Evolutionary conservation across 2,888 invertebrate species (phyloP), one percentile per base, ranked within the genome.

Genomic region (Euclidia mi): DNA sequence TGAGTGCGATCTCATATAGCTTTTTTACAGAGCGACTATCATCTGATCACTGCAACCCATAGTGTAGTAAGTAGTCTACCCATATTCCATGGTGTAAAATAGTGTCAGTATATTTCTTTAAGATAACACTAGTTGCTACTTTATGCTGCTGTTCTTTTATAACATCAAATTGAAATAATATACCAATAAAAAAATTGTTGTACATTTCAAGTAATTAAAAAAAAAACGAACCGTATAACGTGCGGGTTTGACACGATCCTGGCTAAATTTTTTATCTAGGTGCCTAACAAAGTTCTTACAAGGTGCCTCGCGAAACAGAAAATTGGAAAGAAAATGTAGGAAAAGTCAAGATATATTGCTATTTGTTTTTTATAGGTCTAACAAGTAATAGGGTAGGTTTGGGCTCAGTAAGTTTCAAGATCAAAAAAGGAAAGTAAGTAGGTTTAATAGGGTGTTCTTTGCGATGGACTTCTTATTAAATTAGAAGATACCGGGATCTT

Each of bases 271-370:
- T 51, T 43, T 55, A 50, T 44, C 35, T 45, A 25, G 46, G 9
- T 32, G 40, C 41, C 17, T 11, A 37, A 28, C 20, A 41, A 34
- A 53, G 28, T 40, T 60, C 14, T 40, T 9, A 38, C n/a, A 0
- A 53, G 6, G n/a, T 0, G 44, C 25, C 38, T 25, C 41, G 2
- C 29, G n/a, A 12, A 31, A 28, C 38, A 38, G 20, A 29, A 49
- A 62, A 20, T 62, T 43, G 28, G 25, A 46, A 49, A 53, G 50
- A 45, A 49, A n/a, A n/a, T n/a, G n/a, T n/a, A n/a, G n/a, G n/a
- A n/a, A n/a, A n/a, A 52, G 29, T 52, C 29, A 34, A 56, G 11
- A 44, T 43, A 49, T 38, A 56, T 56, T 7, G 29, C 15, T 32
- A 29, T 49, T 40, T 37, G 35, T 52, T 49, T 48, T 57, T 52